Base-by-base conservation (phyloP, 1,140 invertebrate species). In the Choristoneura fumiferana region DNA sequence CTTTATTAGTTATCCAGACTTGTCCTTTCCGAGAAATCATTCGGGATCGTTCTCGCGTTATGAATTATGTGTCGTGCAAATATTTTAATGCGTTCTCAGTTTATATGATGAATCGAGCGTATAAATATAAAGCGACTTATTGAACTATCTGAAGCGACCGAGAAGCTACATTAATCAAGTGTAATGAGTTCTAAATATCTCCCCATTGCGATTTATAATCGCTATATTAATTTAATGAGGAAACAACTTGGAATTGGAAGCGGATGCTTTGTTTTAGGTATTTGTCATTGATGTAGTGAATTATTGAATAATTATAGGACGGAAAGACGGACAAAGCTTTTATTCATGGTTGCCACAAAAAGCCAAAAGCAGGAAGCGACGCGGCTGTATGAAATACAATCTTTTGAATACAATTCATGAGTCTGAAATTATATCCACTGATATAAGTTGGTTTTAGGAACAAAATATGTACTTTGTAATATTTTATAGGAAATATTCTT, bases 41-140 rank as follows among this genome's bases (percentile, higher is more conserved):
- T 49, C 22, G 22, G 8, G 43, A 49, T 49, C 43, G 1, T 12
- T 49, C 10, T 12, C 29, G 43, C 18, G 43, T 45, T 45, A 22
- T 49, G 52, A n/a, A 54, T 13, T 54, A 54, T 34, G 52, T 54
- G 52, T 54, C 52, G 34, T 12, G 52, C 29, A 54, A 54, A 36
- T 36, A 54, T 54, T 54, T 54, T 54, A 54, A 54, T 54, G 52
- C 52, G 29, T 17, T 35, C 33, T 22, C 14, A 13, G 10, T 49
- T n/a, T 17, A n/a, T 17, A 49, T 49, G 43, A 49, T 49, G 43
- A 9, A 49, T 49, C n/a, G 43, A 5, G 6, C 43, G 18, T 33
- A 13, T 49, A 29, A 49, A 29, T 49, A 49, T 17, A 22, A 18
- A 17, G 17, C 4, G 43, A 29, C 43, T 22, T 29, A 22, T 49